Conservation (phyloP, 2,113 vertebrate genomes). For the Eublepharis macularius region DNA sequence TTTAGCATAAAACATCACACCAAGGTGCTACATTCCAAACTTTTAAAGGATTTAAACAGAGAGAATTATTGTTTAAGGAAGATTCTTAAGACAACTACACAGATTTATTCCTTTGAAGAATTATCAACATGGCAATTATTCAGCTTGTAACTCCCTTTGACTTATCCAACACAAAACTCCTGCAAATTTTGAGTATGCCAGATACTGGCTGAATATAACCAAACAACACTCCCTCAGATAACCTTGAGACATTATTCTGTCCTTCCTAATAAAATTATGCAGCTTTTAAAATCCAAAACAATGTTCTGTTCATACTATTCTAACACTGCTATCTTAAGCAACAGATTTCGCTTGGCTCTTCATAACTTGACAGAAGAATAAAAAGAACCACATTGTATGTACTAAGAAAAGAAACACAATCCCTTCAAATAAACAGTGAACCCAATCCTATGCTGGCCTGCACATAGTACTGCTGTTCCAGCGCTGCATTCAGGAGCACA, state of each 20-base stretch:
- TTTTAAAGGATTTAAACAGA: background rate
- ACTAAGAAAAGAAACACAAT: background rate
- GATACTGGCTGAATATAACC: background rate
- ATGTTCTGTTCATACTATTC: background rate
- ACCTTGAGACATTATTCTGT: background rate
- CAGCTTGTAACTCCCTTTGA: background rate
- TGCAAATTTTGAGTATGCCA: background rate
- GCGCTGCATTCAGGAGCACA: background rate
- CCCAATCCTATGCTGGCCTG: background rate
- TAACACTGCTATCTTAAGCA: background rate
- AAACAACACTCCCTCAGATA: background rate
- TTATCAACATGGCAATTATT: background rate
- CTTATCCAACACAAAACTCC: background rate
- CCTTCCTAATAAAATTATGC: background rate
- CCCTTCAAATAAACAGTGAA: background rate
- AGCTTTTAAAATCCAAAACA: background rate
- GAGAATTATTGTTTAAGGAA: background rate
- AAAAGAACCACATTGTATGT: background rate
- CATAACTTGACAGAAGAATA: background rate
- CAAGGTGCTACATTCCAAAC: background rate
- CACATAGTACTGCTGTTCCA: background rate
- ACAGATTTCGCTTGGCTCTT: background rate
- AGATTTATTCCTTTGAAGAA: background rate
- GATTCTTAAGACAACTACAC: background rate
- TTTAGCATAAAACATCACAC: too few relatives aligned